Conservation (phyloP, 2,113 vertebrate genomes). For the Ovibos moschatus region DNA sequence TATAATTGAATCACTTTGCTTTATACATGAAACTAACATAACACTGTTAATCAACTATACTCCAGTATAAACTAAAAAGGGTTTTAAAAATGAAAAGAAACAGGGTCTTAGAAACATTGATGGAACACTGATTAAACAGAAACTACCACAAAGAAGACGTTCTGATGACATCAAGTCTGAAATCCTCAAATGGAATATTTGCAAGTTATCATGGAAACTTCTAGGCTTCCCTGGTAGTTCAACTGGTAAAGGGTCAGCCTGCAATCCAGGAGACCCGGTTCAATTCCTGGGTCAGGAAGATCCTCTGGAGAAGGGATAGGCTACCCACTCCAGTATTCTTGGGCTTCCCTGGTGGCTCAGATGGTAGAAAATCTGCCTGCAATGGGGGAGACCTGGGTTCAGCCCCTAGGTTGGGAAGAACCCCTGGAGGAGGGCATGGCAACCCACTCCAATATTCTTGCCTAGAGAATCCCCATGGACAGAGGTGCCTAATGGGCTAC, state of each 20-base stretch:
- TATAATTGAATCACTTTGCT: not conserved
- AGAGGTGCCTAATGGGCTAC: not conserved
- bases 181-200: constrained; percentile 38
- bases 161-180: not conserved
- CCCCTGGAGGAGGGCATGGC: not conserved
- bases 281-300: not conserved
- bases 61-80: not conserved
- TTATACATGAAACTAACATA: not conserved
- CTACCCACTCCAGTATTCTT: not conserved
- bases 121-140: not conserved
- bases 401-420: not conserved
- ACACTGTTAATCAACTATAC: not conserved
- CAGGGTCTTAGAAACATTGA: not conserved
- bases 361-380: not conserved
- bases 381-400: not conserved
- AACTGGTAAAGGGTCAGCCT: not conserved
- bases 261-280: not conserved
- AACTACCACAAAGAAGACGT: not conserved
- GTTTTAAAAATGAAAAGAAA: not conserved
- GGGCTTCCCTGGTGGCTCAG: not conserved
- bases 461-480: not conserved
- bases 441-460: not conserved
- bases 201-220: constrained; percentile 52
- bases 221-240: not conserved
- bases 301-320: not conserved